Conservation (phyloP, 2,113 vertebrate genomes). For the Uria lomvia region DNA sequence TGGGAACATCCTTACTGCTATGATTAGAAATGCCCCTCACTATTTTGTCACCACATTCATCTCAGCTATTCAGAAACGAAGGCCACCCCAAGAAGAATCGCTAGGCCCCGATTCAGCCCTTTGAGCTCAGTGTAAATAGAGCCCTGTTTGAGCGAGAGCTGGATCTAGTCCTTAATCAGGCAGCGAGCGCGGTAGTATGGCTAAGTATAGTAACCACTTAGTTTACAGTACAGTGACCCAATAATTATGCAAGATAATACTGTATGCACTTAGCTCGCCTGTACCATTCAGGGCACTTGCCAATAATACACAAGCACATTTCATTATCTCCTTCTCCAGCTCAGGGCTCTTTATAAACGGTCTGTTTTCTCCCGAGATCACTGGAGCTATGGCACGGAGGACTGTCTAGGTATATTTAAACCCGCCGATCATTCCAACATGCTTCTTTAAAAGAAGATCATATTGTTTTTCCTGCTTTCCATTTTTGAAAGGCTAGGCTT, state of each 20-base stretch:
- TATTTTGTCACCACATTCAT: rapidly evolving
- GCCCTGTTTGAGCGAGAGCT: background rate
- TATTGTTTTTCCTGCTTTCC: slow-evolving; percentile 75
- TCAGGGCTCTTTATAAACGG: slow-evolving; percentile 31
- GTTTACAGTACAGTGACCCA: slow-evolving; percentile 65
- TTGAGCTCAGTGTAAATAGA: background rate
- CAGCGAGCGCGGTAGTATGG: background rate
- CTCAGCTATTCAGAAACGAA: background rate
- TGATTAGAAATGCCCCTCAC: background rate
- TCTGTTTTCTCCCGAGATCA: slow-evolving; percentile 57
- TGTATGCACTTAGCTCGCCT: slow-evolving; percentile 64
- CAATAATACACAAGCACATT: slow-evolving; percentile 52
- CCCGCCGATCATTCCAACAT: slow-evolving; percentile 42
- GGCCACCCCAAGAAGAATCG: background rate
- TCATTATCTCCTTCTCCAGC: slow-evolving; percentile 62
- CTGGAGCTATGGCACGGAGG: background rate
- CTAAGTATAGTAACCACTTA: slow-evolving; percentile 68
- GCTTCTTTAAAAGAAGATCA: slow-evolving; percentile 69
- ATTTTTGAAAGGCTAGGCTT: slow-evolving; percentile 71
- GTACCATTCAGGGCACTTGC: slow-evolving; percentile 51
- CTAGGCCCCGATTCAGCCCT: background rate
- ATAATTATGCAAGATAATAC: slow-evolving; percentile 74
- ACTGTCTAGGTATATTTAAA: slow-evolving; percentile 75
- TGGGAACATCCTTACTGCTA: background rate
- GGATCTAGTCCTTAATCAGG: slow-evolving; percentile 9